Evolutionary conservation across 1,140 invertebrate genomes (phyloP).

Genomic region (Hyposmocoma kahamanoa): DNA sequence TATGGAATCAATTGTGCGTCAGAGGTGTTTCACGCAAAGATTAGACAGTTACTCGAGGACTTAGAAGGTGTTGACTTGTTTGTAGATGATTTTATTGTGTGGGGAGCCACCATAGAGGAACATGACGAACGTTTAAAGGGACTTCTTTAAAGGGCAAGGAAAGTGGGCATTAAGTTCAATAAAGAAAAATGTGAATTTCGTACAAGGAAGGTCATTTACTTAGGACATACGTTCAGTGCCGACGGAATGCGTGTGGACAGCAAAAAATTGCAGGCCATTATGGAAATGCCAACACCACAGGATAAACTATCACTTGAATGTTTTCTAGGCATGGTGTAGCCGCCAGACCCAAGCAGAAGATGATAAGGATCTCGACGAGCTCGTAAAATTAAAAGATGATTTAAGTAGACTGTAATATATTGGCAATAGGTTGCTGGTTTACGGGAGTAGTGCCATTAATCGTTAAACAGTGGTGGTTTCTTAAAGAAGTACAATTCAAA

Average conservation of each 20-base stretch:
- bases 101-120: conserved; percentile 24
- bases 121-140: conserved; percentile 36
- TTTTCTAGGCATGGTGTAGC: conserved; percentile 53
- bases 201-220: conserved; percentile 28
- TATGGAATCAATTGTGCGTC: conserved; percentile 38
- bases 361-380: no score
- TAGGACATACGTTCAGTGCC: conserved; percentile 30
- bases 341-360: no score
- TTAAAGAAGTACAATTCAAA: no score
- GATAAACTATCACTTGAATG: conserved; percentile 22
- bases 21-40: conserved; percentile 31
- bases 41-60: conserved; percentile 23
- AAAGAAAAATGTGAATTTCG: conserved; percentile 34
- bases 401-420: no score
- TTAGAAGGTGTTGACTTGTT: conserved; percentile 24
- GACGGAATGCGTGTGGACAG: conserved; percentile 28
- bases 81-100: conserved; percentile 40
- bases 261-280: conserved; percentile 45
- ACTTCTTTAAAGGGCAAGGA: conserved; percentile 34
- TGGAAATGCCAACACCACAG: conserved; percentile 27
- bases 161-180: conserved; percentile 35
- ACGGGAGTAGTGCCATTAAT: no score
- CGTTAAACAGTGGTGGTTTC: no score
- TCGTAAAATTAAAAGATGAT: no score
- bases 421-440: no score